phyloP scores from a whole-genome alignment of 2,113 vertebrate species.

The Ctenodactylus gundi region DNA sequence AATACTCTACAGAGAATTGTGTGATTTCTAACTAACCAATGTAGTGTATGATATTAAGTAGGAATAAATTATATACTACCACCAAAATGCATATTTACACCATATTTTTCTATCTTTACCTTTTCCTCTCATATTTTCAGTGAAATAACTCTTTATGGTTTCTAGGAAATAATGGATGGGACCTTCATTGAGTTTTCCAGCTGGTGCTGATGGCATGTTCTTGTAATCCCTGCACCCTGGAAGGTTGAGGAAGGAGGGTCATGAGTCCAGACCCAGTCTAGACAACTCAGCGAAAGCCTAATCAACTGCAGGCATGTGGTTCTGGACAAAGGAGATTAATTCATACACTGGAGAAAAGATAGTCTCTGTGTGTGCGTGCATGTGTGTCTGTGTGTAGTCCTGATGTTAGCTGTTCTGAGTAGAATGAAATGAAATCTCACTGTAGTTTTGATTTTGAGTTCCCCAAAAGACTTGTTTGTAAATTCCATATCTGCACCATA shows the following conservation, averaged over 20 bases:
- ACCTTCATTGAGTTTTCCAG: not conserved
- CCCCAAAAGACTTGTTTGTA: not conserved
- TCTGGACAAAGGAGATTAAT: too few species aligned
- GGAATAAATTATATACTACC: not conserved
- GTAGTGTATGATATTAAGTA: not conserved
- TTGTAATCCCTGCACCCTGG: not conserved
- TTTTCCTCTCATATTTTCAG: not conserved
- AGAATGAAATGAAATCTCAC: not conserved
- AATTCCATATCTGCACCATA: not conserved
- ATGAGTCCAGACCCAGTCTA: not conserved
- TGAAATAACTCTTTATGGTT: not conserved
- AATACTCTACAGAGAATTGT: not conserved
- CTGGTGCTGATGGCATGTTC: not conserved
- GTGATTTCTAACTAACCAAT: not conserved
- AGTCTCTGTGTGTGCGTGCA: not conserved
- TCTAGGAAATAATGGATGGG: not conserved
- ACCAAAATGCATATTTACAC: not conserved
- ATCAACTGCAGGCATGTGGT: not conserved
- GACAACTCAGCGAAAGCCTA: not conserved
- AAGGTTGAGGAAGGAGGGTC: not conserved
- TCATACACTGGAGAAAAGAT: too few species aligned
- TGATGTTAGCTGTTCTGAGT: too few species aligned
- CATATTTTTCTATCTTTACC: not conserved
- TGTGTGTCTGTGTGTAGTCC: not conserved
- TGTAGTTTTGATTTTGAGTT: not conserved